A percentile compares a stretch with the other conserved stretches of the same genome.
Conservation (phyloP, 2,888 invertebrate genomes). For the Agriopis marginaria region DNA sequence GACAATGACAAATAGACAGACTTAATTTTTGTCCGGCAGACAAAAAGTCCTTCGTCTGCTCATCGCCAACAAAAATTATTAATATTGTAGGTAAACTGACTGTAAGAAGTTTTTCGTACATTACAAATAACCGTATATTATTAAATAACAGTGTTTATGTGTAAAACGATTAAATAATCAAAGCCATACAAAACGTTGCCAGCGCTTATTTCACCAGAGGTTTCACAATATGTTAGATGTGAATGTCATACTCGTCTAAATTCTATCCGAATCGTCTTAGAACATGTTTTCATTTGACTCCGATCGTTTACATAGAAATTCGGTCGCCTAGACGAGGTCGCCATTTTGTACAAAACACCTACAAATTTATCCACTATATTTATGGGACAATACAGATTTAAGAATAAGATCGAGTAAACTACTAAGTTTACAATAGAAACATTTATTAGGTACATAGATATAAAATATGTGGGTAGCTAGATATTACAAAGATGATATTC, state of each 20-base stretch:
- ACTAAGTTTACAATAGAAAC: conserved; percentile 82
- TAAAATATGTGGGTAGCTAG: conserved; percentile 77
- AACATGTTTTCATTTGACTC: conserved; percentile 38
- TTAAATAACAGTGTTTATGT: too few species aligned
- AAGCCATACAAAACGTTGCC: conserved; percentile 10
- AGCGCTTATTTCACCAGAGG: background rate
- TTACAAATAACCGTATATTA: too few species aligned
- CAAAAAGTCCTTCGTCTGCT: too few species aligned
- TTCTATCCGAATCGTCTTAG: conserved; percentile 61
- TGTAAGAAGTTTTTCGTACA: too few species aligned
- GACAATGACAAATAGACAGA: too few species aligned
- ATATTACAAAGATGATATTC: conserved; percentile 72
- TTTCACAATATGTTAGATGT: conserved; percentile 11
- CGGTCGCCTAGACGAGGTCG: conserved; percentile 85
- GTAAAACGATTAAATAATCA: background rate
- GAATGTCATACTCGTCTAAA: conserved; percentile 54
- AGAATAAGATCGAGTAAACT: conserved; percentile 79
- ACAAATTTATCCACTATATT: conserved; percentile 70
- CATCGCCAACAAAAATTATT: too few species aligned
- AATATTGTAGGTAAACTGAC: too few species aligned
- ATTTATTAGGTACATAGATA: conserved; percentile 82
- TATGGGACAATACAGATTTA: conserved; percentile 82
- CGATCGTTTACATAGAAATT: conserved; percentile 78
- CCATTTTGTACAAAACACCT: conserved; percentile 83
- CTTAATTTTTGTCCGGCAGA: too few species aligned